These are phyloP conservation scores for Serripes groenlandicus DNA, from an alignment of 2,888 invertebrate species.

Conservation along the genomic window DNA sequence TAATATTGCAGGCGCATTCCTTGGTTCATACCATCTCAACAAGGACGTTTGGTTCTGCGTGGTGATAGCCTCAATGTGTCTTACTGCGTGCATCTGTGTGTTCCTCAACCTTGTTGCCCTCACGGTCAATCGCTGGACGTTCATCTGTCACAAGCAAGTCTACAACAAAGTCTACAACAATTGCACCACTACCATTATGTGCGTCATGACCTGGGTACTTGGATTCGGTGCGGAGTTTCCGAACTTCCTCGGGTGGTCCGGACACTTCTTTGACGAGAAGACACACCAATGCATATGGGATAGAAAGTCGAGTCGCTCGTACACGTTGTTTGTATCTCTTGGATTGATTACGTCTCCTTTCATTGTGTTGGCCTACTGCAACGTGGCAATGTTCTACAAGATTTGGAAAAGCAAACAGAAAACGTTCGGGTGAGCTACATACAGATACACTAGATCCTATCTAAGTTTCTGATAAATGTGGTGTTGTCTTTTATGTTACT, in stretches of 20 bases:
- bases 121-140: conserved; percentile 78
- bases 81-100: conserved; percentile 82
- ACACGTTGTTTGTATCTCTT: conserved; percentile 79
- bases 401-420: conserved; percentile 71
- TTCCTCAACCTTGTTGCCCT: conserved; percentile 77
- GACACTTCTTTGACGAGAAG: conserved; percentile 80
- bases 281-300: conserved; percentile 83
- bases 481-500: background rate
- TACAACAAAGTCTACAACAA: conserved; percentile 74
- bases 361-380: conserved; percentile 71
- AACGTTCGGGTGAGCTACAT: background rate
- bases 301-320: conserved; percentile 76
- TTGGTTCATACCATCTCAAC: conserved; percentile 27
- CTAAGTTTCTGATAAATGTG: too few species aligned
- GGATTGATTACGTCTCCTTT: conserved; percentile 75
- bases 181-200: conserved; percentile 64
- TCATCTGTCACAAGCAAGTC: conserved; percentile 71
- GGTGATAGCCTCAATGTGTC: conserved; percentile 77
- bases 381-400: conserved; percentile 75
- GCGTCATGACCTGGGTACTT: conserved; percentile 75
- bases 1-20: conserved; percentile 39
- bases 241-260: conserved; percentile 81
- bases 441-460: too few species aligned
- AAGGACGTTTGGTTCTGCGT: conserved; percentile 71
- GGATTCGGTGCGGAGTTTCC: conserved; percentile 78